phyloP scores from a whole-genome alignment of 2,113 vertebrate species.

The Macroglossus sobrinus region DNA sequence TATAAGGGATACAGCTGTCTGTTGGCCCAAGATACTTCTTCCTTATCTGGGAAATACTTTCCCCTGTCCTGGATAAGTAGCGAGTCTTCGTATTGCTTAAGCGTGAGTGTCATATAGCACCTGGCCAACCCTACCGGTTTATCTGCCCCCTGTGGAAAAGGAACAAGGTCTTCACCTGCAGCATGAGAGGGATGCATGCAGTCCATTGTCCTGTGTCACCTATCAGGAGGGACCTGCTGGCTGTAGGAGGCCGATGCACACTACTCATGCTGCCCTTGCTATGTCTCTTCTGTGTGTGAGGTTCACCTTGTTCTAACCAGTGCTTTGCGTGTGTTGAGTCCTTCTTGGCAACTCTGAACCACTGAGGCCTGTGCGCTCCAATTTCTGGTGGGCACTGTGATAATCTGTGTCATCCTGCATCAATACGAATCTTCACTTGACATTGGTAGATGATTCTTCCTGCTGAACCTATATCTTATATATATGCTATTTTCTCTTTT shows the following conservation, averaged over 20 bases:
- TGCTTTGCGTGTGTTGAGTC: neutral
- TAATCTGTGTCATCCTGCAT: neutral
- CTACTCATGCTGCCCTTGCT: neutral
- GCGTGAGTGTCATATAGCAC: neutral
- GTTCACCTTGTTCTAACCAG: neutral
- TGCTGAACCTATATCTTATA: neutral
- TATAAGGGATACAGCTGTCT: neutral
- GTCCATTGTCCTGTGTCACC: neutral
- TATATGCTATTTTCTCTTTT: neutral
- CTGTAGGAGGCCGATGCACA: neutral
- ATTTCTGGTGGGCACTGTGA: neutral
- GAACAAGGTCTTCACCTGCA: neutral
- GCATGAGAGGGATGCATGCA: neutral
- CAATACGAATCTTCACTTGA: neutral
- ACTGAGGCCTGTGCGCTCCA: neutral
- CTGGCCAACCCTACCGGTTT: neutral
- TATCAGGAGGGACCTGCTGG: neutral
- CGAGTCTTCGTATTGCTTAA: neutral
- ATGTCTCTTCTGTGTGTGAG: neutral
- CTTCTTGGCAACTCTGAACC: neutral
- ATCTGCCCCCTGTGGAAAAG: neutral
- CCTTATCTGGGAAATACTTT: neutral
- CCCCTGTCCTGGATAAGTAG: neutral
- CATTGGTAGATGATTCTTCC: neutral
- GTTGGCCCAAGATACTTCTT: neutral